phyloP scores from a whole-genome alignment of 2,797 vertebrate genomes.

The Phalloptychus januarius region DNA sequence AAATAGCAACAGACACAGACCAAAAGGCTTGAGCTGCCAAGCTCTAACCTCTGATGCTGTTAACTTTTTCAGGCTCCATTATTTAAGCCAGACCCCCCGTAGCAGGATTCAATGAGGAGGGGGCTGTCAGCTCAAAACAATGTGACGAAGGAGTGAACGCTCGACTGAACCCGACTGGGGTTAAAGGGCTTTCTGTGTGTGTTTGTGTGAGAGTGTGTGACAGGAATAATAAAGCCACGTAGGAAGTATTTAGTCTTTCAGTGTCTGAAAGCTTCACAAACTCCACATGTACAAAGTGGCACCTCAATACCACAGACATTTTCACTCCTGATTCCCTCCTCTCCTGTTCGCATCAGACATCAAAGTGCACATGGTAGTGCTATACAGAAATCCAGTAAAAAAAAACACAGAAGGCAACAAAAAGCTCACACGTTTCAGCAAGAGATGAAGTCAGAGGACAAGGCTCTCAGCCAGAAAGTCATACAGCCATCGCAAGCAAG shows the following conservation, averaged over 20 bases:
- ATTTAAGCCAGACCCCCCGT: constrained; percentile 43
- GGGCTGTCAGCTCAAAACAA: constrained; percentile 74
- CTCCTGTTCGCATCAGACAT: constrained; percentile 24
- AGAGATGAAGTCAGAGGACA: constrained; percentile 40
- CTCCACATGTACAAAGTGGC: constrained; percentile 32
- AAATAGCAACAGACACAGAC: constrained; percentile 51
- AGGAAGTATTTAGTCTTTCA: constrained; percentile 64
- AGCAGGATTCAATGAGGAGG: constrained; percentile 44
- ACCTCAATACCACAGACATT: constrained; percentile 7
- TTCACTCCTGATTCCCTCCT: not conserved
- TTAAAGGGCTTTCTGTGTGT: constrained; percentile 59
- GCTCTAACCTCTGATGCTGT: constrained; percentile 28
- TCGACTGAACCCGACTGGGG: constrained; percentile 57
- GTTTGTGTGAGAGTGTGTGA: constrained; percentile 51
- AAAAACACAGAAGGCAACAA: constrained; percentile 34
- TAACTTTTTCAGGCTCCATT: constrained; percentile 41
- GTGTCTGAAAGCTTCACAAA: constrained; percentile 34
- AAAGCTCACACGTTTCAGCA: constrained; percentile 44
- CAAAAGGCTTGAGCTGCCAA: constrained; percentile 29
- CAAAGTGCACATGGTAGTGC: constrained; percentile 15
- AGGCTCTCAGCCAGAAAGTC: constrained; percentile 39
- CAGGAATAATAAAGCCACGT: constrained; percentile 61
- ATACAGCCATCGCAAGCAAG: constrained; percentile 44
- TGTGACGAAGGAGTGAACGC: constrained; percentile 65
- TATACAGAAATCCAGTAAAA: constrained; percentile 19